phyloP scores from a whole-genome alignment of 2,888 invertebrate genomes.

The Polymixis lichenea region DNA sequence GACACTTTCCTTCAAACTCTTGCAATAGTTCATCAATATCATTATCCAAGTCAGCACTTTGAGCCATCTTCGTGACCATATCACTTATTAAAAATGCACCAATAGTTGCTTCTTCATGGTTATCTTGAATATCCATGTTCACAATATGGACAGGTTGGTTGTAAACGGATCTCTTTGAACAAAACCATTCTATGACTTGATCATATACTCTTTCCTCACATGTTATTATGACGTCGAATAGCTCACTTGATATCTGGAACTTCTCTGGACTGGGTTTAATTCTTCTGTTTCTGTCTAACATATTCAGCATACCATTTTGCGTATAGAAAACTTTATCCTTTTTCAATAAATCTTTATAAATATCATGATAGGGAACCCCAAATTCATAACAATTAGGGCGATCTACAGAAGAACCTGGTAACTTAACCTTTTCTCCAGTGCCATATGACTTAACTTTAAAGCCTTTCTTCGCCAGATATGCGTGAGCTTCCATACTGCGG shows the following conservation, averaged over 20 bases:
- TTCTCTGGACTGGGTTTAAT: conserved; percentile 98
- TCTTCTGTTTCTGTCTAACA: conserved; percentile 98
- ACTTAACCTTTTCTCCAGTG: conserved; percentile 98
- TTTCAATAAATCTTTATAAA: conserved; percentile 96
- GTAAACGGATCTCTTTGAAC: conserved; percentile 94
- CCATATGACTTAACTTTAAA: conserved; percentile 98
- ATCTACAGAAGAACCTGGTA: conserved; percentile 98
- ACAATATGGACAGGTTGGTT: conserved; percentile 98
- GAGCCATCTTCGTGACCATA: conserved; percentile 96
- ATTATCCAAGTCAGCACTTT: conserved; percentile 98
- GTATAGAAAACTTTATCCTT: conserved; percentile 99
- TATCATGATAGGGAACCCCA: conserved; percentile 98
- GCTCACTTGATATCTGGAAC: conserved; percentile 97
- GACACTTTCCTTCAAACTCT: conserved; percentile 97
- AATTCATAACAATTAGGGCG: conserved; percentile 99
- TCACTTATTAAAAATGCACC: conserved; percentile 99
- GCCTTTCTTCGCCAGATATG: conserved; percentile 98
- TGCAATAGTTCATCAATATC: conserved; percentile 99
- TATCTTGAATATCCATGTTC: conserved; percentile 99
- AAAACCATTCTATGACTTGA: conserved; percentile 98
- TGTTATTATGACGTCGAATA: conserved; percentile 98
- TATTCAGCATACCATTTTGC: conserved; percentile 99
- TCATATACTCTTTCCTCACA: conserved; percentile 99
- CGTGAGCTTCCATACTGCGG: conserved; percentile 99
- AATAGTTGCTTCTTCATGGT: conserved; percentile 99